Evolutionary conservation across 2,888 invertebrate genomes (phyloP).

Genomic region (Cepaea hortensis): DNA sequence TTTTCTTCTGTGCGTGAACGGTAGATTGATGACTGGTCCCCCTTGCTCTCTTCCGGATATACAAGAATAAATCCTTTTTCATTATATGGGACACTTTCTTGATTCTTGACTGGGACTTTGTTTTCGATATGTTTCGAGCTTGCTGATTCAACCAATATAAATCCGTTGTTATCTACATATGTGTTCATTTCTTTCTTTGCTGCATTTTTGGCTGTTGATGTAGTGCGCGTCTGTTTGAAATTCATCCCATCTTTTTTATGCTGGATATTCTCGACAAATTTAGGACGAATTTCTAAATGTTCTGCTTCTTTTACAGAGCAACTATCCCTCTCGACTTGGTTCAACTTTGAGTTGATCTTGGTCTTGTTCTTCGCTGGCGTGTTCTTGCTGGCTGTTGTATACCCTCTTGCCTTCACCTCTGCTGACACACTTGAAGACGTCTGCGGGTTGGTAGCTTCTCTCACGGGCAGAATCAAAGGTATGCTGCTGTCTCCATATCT

Average conservation of each 20-base stretch:
- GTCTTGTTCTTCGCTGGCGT: background rate
- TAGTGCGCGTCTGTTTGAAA: background rate
- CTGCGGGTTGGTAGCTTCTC: background rate
- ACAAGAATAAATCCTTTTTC: constrained; percentile 20
- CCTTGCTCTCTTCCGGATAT: background rate
- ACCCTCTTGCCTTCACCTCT: background rate
- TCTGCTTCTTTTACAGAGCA: background rate
- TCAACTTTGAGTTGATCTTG: background rate
- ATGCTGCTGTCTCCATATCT: background rate
- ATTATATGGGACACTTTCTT: background rate
- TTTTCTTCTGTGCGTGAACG: background rate
- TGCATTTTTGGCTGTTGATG: background rate
- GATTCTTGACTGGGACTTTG: background rate
- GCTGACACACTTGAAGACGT: background rate
- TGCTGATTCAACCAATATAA: background rate
- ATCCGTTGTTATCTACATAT: background rate
- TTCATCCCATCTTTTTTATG: too few species aligned
- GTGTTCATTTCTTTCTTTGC: background rate
- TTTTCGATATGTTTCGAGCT: background rate
- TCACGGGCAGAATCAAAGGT: background rate
- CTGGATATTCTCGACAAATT: background rate
- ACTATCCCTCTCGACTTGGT: background rate
- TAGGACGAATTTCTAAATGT: background rate
- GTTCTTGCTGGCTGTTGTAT: background rate
- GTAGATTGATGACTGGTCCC: background rate